Conservation (phyloP, 2,113 vertebrate species). For the Atherinomorus stipes region DNA sequence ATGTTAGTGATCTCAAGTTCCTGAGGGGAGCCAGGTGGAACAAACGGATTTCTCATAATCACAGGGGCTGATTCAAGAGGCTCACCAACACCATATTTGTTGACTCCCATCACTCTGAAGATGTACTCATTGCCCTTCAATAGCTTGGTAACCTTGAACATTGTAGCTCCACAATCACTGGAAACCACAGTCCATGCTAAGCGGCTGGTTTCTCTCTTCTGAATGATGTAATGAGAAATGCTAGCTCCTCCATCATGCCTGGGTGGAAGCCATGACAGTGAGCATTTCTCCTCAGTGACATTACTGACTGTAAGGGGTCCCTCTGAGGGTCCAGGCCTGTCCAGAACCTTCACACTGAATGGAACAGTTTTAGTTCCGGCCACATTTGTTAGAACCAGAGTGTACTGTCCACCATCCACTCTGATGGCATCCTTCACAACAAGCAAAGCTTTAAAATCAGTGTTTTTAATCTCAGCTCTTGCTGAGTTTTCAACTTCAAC, state of each 20-base stretch:
- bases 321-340: slow-evolving; percentile 94
- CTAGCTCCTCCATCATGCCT: slow-evolving; percentile 94
- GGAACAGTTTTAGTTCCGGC: slow-evolving; percentile 92
- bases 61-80: slow-evolving; percentile 93
- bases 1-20: slow-evolving; percentile 93
- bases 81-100: slow-evolving; percentile 95
- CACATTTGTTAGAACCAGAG: slow-evolving; percentile 93
- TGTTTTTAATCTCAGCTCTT: slow-evolving; percentile 94
- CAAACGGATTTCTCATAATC: slow-evolving; percentile 96
- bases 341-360: slow-evolving; percentile 93
- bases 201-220: slow-evolving; percentile 98
- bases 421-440: slow-evolving; percentile 95
- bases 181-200: slow-evolving; percentile 96
- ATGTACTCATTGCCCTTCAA: slow-evolving; percentile 97
- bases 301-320: slow-evolving; percentile 93
- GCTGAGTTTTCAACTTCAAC: slow-evolving; percentile 93
- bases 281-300: slow-evolving; percentile 95
- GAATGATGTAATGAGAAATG: slow-evolving; percentile 94
- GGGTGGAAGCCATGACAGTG: slow-evolving; percentile 93
- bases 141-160: slow-evolving; percentile 96
- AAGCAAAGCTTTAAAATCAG: slow-evolving; percentile 92
- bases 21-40: slow-evolving; percentile 90
- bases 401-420: slow-evolving; percentile 95
- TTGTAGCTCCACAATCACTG: slow-evolving; percentile 91
- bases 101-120: slow-evolving; percentile 97